Percentiles rank a stretch among this genome's conserved stretches.
These are phyloP conservation scores for Cyaniris semiargus DNA, from an alignment of 2,888 invertebrate species.

Conservation along the genomic window DNA sequence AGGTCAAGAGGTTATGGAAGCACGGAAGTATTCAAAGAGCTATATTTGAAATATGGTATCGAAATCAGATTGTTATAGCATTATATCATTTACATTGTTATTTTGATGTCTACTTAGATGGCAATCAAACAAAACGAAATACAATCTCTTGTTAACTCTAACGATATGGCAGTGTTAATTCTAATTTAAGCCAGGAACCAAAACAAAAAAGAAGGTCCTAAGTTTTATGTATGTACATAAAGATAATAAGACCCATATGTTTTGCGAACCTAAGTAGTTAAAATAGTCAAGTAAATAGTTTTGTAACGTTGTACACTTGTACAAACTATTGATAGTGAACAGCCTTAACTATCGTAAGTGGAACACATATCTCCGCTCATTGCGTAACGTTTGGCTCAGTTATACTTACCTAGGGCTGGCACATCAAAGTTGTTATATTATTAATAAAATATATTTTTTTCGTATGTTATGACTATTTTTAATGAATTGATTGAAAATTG, in stretches of 20 bases:
- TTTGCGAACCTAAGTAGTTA: background rate
- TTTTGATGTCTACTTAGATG: too few species aligned
- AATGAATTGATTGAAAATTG: too few species aligned
- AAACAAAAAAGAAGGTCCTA: too few species aligned
- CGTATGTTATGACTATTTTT: background rate
- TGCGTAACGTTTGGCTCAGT: conserved; percentile 31
- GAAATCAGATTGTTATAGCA: background rate
- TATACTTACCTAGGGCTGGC: conserved; percentile 29
- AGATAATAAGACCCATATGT: too few species aligned
- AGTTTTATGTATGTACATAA: too few species aligned
- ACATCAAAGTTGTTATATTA: background rate
- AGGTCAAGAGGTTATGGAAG: background rate
- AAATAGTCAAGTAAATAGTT: conserved; percentile 2
- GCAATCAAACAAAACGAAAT: too few species aligned
- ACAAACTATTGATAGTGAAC: conserved; percentile 24
- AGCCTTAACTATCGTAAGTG: conserved; percentile 32
- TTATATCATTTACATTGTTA: too few species aligned
- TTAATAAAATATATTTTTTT: background rate
- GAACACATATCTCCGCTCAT: conserved; percentile 32
- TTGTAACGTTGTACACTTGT: conserved; percentile 1
- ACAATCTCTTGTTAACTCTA: too few species aligned
- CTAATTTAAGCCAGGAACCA: too few species aligned
- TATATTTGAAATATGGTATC: background rate
- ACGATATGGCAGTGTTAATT: too few species aligned
- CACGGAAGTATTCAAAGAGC: background rate